Evolutionary conservation across 2,888 invertebrate genomes (phyloP).

Genomic region (Leptinotarsa tumamoca): DNA sequence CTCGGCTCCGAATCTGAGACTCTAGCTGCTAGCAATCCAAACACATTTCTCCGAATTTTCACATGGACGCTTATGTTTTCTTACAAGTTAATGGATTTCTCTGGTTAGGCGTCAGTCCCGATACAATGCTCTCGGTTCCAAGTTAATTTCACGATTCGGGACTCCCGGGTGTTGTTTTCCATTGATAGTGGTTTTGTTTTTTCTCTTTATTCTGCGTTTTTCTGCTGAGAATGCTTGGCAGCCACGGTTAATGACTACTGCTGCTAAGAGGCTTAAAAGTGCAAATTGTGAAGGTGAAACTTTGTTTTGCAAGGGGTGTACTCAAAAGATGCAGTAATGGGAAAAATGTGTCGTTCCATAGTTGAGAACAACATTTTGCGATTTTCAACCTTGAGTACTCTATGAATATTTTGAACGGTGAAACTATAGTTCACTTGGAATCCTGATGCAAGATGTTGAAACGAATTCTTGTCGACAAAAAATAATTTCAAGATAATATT

Average conservation of each 20-base stretch:
- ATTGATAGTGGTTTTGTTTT: constrained; percentile 16
- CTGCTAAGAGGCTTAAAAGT: background rate
- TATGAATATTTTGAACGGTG: too few relatives aligned
- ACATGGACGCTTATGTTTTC: constrained; percentile 37
- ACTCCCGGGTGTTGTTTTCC: constrained; percentile 30
- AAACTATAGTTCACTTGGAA: too few relatives aligned
- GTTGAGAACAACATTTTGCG: too few relatives aligned
- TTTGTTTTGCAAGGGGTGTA: background rate
- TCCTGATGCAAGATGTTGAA: too few relatives aligned
- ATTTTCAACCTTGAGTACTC: too few relatives aligned
- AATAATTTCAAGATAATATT: too few relatives aligned
- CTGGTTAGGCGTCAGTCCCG: constrained; percentile 32
- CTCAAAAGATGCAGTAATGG: background rate
- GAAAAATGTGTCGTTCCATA: background rate
- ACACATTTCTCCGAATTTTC: constrained; percentile 33
- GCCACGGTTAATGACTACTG: constrained; percentile 9
- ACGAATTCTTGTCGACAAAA: too few relatives aligned
- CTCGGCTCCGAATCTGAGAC: background rate
- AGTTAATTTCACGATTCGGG: constrained; percentile 38
- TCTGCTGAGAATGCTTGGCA: background rate
- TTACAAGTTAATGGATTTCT: constrained; percentile 39
- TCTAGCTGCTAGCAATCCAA: background rate
- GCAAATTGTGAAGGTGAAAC: background rate
- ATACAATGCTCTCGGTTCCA: constrained; percentile 28
- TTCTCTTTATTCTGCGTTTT: constrained; percentile 10